Percentiles rank a stretch among this genome's conserved stretches.
Conservation (phyloP, 2,888 invertebrate genomes). For the Ecdyonurus torrentis region DNA sequence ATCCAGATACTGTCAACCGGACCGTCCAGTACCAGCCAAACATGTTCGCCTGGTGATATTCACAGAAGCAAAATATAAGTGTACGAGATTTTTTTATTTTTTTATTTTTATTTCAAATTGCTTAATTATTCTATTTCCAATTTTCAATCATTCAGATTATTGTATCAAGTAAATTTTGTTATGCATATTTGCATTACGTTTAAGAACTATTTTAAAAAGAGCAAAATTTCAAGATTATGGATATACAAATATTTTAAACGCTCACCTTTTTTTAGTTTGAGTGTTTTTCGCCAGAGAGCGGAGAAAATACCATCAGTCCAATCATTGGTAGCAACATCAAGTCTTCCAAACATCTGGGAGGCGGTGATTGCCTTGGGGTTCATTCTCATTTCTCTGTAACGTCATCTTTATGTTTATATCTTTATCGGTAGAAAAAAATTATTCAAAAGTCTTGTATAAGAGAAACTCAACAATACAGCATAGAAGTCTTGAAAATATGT, state of each 20-base stretch:
- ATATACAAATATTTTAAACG: not conserved
- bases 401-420: too few species aligned
- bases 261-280: constrained; percentile 61
- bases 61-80: too few species aligned
- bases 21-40: constrained; percentile 91
- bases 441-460: constrained; percentile 2
- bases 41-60: constrained; percentile 64
- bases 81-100: too few species aligned
- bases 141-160: too few species aligned
- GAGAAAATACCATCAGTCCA: constrained; percentile 99
- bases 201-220: not conserved
- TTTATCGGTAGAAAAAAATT: too few species aligned
- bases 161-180: not conserved
- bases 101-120: too few species aligned
- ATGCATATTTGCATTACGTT: not conserved
- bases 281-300: constrained; percentile 86
- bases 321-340: constrained; percentile 94
- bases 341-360: constrained; percentile 91
- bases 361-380: constrained; percentile 96
- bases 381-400: constrained; percentile 80
- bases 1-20: constrained; percentile 98
- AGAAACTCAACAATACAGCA: not conserved
- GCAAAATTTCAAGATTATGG: not conserved
- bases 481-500: not conserved
- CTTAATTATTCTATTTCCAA: too few species aligned